Percentiles rank a stretch among this genome's conserved stretches.
Evolutionary conservation across 2,888 invertebrate species (phyloP).

Genomic region (Resseliella maxima): DNA sequence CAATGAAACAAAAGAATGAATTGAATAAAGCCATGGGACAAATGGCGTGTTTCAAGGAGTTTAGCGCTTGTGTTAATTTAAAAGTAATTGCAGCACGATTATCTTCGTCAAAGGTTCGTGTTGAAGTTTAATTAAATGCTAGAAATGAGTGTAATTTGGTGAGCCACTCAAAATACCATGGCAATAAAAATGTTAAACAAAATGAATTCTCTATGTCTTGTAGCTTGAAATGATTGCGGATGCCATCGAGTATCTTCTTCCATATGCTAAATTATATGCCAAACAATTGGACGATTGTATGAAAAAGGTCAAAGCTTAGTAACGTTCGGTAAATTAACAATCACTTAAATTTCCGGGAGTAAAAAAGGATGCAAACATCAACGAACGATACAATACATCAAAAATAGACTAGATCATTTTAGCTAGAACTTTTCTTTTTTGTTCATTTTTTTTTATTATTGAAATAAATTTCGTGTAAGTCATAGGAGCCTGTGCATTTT

Average conservation of each 20-base stretch:
- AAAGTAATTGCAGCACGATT: background rate
- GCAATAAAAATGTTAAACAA: background rate
- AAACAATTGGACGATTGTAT: background rate
- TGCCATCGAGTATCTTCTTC: background rate
- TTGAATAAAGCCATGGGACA: background rate
- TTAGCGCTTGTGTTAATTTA: background rate
- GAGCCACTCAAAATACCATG: background rate
- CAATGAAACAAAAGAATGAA: background rate
- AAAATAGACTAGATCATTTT: too few species aligned
- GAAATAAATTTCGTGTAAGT: too few species aligned
- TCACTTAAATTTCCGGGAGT: background rate
- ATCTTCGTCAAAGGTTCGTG: conserved; percentile 27
- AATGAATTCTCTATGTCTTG: background rate
- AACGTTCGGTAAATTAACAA: background rate
- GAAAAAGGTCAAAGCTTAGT: background rate
- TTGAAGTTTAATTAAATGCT: background rate
- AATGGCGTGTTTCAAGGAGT: background rate
- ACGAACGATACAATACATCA: background rate
- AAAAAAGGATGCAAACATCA: background rate
- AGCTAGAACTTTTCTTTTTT: too few species aligned
- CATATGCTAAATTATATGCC: background rate
- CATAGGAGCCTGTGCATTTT: too few species aligned
- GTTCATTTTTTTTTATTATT: too few species aligned
- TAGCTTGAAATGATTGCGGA: background rate
- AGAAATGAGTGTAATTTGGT: background rate